Conservation (phyloP, 2,797 vertebrate genomes). For the Florisuga fusca region DNA sequence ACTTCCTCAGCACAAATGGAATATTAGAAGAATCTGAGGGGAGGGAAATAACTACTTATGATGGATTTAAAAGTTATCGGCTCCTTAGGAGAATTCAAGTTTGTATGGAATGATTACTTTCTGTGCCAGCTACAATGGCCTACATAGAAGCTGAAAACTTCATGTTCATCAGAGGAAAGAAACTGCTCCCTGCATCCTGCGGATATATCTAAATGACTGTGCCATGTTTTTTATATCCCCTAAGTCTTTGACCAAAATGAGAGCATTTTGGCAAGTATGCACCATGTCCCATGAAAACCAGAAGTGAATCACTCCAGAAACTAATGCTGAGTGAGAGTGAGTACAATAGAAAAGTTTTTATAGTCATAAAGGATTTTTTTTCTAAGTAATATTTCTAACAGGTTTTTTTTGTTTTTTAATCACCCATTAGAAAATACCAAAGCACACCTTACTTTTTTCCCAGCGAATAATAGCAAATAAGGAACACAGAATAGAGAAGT, state of each 20-base stretch:
- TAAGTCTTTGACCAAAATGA: not conserved
- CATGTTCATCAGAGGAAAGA: not conserved
- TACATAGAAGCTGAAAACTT: not conserved
- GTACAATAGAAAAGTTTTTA: not conserved
- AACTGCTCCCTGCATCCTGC: not conserved
- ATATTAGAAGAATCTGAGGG: not conserved
- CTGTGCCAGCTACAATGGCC: not conserved
- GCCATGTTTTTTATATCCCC: not conserved
- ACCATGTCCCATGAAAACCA: fast-evolving
- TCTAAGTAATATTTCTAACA: not conserved
- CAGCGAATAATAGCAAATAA: not conserved
- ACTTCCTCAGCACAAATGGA: not conserved
- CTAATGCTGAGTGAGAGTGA: not conserved
- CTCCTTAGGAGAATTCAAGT: not conserved
- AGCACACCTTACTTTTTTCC: not conserved
- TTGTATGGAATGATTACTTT: not conserved
- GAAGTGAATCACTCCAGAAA: not conserved
- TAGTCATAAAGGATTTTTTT: not conserved
- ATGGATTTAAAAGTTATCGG: not conserved
- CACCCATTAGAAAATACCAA: not conserved
- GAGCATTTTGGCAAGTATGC: not conserved
- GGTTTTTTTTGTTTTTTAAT: not conserved
- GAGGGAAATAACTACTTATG: not conserved
- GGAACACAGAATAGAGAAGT: not conserved
- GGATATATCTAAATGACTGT: not conserved